Conservation (phyloP, 2,888 invertebrate genomes). For the Agonopterix subpropinquella region DNA sequence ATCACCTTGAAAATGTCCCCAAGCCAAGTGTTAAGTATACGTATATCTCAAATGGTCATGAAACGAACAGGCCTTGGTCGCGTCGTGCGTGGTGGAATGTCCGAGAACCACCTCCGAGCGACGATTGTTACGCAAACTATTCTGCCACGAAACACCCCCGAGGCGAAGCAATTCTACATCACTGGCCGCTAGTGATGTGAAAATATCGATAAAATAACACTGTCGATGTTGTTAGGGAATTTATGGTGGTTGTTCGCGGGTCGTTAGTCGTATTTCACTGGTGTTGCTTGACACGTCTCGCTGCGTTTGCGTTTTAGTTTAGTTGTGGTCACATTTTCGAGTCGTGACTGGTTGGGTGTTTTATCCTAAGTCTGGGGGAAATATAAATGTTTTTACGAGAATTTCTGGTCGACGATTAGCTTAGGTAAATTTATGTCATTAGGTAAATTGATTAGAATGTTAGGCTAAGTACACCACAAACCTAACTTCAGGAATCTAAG, state of each 20-base stretch:
- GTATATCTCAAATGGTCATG: background rate
- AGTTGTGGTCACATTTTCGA: no score
- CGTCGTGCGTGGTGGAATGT: background rate
- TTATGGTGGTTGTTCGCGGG: background rate
- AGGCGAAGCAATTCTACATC: background rate
- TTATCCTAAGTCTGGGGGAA: background rate
- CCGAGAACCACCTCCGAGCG: background rate
- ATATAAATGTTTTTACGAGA: no score
- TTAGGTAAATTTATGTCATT: no score
- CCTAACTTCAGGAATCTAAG: no score
- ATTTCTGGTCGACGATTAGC: no score
- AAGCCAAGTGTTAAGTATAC: background rate
- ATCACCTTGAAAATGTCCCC: background rate
- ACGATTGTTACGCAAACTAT: conserved; percentile 27
- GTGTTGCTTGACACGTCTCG: background rate
- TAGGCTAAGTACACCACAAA: no score
- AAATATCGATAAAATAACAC: conserved; percentile 3
- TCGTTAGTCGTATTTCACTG: background rate
- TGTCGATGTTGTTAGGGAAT: background rate
- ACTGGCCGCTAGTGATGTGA: conserved; percentile 1
- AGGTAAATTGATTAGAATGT: no score
- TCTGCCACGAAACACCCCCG: conserved; percentile 7
- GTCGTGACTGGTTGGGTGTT: background rate
- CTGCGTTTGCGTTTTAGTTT: background rate
- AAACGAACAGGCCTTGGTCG: background rate